Conservation (phyloP, 2,113 vertebrate genomes). For the Oostethus manadensis region DNA sequence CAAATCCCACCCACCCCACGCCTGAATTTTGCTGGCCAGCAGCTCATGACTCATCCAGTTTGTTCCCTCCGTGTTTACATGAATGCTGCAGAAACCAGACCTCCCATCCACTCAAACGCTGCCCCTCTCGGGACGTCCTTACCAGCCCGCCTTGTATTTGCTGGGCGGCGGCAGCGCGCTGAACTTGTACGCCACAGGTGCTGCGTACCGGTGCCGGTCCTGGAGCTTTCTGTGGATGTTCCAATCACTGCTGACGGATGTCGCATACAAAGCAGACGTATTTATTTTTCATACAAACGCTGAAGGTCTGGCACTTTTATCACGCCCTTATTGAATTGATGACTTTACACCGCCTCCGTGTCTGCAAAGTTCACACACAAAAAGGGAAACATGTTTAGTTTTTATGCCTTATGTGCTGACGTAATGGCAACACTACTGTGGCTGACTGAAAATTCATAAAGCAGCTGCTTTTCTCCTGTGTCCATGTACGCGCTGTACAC, state of each 20-base stretch:
- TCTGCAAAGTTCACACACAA: too few relatives aligned
- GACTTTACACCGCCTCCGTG: too few relatives aligned
- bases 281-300: background rate
- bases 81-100: constrained; percentile 18
- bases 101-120: constrained; percentile 29
- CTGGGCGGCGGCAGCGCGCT: constrained; percentile 9
- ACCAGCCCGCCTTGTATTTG: constrained; percentile 36
- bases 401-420: background rate
- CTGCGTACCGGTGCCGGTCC: constrained; percentile 12
- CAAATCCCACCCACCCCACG: too few relatives aligned
- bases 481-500: constrained; percentile 24
- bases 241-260: background rate
- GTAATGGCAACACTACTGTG: constrained; percentile 25
- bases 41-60: background rate
- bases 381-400: too few relatives aligned
- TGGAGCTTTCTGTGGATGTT: background rate
- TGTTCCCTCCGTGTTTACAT: constrained; percentile 42
- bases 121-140: constrained; percentile 44
- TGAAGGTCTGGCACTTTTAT: too few relatives aligned
- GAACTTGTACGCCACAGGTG: constrained; percentile 56
- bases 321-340: too few relatives aligned
- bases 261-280: background rate
- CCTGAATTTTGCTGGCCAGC: too few relatives aligned
- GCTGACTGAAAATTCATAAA: constrained; percentile 50
- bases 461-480: constrained; percentile 42